Evolutionary conservation across 35 echinoderm and acorn worm species (phyloP).

Genomic region (Acanthaster planci): DNA sequence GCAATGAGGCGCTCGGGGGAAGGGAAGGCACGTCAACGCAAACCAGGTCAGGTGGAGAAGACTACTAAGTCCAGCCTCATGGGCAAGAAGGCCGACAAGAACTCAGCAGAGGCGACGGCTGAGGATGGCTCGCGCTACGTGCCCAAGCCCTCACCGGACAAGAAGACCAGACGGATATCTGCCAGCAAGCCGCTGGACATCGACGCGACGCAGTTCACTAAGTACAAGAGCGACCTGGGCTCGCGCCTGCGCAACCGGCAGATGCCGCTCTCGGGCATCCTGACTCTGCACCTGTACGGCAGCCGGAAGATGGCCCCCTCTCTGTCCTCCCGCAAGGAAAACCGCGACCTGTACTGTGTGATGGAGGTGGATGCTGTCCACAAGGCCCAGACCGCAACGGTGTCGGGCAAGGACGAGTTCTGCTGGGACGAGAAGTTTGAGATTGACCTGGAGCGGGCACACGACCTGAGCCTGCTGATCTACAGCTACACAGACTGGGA

Average conservation of each 20-base stretch:
- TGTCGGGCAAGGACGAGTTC: slow-evolving; percentile 83
- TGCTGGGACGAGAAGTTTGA: slow-evolving; percentile 99
- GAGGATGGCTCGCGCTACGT: slow-evolving; percentile 61
- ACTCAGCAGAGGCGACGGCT: slow-evolving; percentile 6
- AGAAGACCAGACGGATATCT: slow-evolving; percentile 71
- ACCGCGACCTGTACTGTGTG: slow-evolving; percentile 86
- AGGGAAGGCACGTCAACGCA: slow-evolving; percentile 30
- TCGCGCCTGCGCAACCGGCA: slow-evolving; percentile 46
- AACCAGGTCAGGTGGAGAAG: slow-evolving; percentile 33
- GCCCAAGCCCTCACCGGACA: slow-evolving; percentile 85
- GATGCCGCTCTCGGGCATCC: slow-evolving; percentile 84
- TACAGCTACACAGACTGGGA: slow-evolving; percentile 75
- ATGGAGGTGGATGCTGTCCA: slow-evolving; percentile 90
- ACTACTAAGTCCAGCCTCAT: slow-evolving; percentile 26
- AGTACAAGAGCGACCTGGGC: slow-evolving; percentile 82
- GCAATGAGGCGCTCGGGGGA: slow-evolving; percentile 27
- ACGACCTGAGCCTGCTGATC: slow-evolving; percentile 78
- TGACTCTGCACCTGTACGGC: slow-evolving; percentile 81
- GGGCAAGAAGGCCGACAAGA: slow-evolving; percentile 50
- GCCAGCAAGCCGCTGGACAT: slow-evolving; percentile 86
- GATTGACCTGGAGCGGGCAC: slow-evolving; percentile 89
- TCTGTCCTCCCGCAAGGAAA: slow-evolving; percentile 61
- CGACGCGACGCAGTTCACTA: slow-evolving; percentile 78
- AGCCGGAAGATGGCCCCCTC: slow-evolving; percentile 82
- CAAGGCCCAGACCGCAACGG: slow-evolving; percentile 94